phyloP scores from a whole-genome alignment of 2,888 invertebrate species.

The Shargacucullia verbasci region DNA sequence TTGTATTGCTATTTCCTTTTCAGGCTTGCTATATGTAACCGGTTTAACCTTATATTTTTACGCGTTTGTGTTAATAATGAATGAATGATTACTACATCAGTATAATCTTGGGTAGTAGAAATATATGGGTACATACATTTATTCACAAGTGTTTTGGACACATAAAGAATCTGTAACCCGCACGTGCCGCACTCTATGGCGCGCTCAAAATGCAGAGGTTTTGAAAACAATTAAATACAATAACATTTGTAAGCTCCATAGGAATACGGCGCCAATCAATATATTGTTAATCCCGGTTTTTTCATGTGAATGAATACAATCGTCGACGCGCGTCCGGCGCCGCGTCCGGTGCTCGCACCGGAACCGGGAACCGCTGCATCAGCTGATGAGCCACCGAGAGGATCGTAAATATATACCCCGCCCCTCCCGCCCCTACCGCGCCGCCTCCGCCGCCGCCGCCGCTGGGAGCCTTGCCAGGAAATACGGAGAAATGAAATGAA shows the following conservation, averaged over 20 bases:
- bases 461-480: constrained; percentile 3
- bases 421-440: background rate
- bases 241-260: background rate
- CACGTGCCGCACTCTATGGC: background rate
- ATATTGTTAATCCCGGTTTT: constrained; percentile 10
- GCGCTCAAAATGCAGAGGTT: background rate
- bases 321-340: constrained; percentile 1
- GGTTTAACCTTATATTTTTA: too few relatives aligned
- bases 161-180: too few relatives aligned
- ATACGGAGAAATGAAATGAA: constrained; percentile 19
- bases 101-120: too few relatives aligned
- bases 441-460: background rate
- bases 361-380: constrained; percentile 35
- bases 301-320: constrained; percentile 16
- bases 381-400: constrained; percentile 27
- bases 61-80: too few relatives aligned
- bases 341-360: constrained; percentile 12
- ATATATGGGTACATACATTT: too few relatives aligned
- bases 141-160: too few relatives aligned
- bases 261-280: constrained; percentile 9
- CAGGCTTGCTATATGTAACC: too few relatives aligned
- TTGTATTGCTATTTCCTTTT: too few relatives aligned
- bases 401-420: constrained; percentile 8
- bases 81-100: too few relatives aligned
- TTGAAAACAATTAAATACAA: background rate